Evolutionary conservation across 2,888 invertebrate species (phyloP).

Genomic region (Drosophila nigricruria): DNA sequence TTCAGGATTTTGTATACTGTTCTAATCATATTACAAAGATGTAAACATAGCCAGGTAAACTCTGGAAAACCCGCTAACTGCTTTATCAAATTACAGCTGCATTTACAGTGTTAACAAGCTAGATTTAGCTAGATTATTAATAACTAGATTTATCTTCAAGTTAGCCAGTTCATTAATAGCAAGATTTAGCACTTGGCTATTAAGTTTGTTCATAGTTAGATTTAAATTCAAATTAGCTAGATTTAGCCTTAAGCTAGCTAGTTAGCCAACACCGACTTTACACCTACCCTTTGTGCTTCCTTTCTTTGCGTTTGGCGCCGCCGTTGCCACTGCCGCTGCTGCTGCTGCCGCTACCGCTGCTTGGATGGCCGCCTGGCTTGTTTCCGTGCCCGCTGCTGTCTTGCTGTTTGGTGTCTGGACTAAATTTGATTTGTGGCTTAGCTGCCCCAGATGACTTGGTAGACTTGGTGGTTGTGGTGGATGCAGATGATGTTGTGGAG

Average conservation of each 20-base stretch:
- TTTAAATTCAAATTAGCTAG: background rate
- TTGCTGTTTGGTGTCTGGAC: conserved; percentile 87
- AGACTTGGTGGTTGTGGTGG: conserved; percentile 87
- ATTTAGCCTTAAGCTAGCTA: background rate
- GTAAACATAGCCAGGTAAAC: too few species aligned
- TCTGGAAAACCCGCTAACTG: too few species aligned
- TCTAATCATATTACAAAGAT: too few species aligned
- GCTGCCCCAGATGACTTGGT: conserved; percentile 87
- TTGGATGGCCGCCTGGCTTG: conserved; percentile 85
- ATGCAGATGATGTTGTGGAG: conserved; percentile 87
- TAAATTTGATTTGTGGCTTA: conserved; percentile 85
- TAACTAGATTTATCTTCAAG: too few species aligned
- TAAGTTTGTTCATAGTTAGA: too few species aligned
- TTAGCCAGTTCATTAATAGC: background rate
- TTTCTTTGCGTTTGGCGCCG: conserved; percentile 87
- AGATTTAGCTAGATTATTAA: too few species aligned
- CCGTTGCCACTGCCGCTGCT: conserved; percentile 73
- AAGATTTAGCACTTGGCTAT: background rate
- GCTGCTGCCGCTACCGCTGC: conserved; percentile 80
- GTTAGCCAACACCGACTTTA: background rate
- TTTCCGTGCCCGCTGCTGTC: conserved; percentile 85
- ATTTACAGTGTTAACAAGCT: too few species aligned
- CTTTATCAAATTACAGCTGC: too few species aligned
- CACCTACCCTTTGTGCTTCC: conserved; percentile 87
- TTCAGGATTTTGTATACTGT: too few species aligned